Conservation (phyloP, 2,797 vertebrate genomes). For the Eulemur albifrons region DNA sequence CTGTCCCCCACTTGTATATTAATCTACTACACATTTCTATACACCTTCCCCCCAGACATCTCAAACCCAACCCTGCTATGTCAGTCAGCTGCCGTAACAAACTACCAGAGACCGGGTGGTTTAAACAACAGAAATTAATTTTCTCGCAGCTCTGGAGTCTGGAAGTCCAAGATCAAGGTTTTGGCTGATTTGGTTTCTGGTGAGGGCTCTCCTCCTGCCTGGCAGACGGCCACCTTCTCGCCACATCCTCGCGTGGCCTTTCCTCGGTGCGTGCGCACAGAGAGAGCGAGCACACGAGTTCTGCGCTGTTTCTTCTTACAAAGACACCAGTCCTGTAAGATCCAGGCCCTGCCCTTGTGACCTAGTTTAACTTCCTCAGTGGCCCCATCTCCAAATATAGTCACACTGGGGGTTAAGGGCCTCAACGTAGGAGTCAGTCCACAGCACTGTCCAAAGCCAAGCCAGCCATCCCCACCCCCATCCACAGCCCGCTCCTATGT, state of each 20-base stretch:
- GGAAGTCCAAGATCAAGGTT: not conserved
- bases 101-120: not conserved
- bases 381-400: not conserved
- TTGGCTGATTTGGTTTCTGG: not conserved
- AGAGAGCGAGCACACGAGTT: fast-evolving
- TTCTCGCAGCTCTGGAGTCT: not conserved
- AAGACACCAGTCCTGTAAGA: not conserved
- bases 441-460: not conserved
- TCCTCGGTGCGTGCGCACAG: fast-evolving
- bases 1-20: not conserved
- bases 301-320: not conserved
- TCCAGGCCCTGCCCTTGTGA: not conserved
- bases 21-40: not conserved
- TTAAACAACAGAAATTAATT: not conserved
- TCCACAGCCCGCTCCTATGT: fast-evolving
- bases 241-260: not conserved
- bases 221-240: not conserved
- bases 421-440: not conserved
- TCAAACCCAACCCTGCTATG: not conserved
- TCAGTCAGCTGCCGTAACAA: not conserved
- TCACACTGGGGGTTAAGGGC: not conserved
- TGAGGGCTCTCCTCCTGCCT: not conserved
- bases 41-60: no score
- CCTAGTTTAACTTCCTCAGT: not conserved
- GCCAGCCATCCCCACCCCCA: not conserved